These are phyloP conservation scores for Spinus pinus DNA, from an alignment of 2,797 vertebrate genomes.

Conservation along the genomic window DNA sequence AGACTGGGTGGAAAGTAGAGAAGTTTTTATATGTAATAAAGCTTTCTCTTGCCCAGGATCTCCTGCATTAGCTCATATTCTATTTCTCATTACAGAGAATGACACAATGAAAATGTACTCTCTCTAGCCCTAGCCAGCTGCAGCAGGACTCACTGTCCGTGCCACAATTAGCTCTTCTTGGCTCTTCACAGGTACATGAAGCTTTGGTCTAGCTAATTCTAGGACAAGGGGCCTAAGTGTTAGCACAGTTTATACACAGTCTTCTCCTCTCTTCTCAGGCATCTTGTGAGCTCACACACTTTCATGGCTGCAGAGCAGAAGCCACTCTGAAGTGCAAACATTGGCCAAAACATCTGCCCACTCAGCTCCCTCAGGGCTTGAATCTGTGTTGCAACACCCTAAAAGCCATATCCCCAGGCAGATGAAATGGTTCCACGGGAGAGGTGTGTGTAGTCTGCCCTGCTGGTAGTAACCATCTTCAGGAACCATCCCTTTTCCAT, in stretches of 20 bases:
- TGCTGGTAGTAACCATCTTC: not conserved
- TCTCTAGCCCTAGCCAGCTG: not conserved
- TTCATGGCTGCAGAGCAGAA: not conserved
- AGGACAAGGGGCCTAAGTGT: not conserved
- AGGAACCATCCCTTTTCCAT: not conserved
- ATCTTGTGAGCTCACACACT: not conserved
- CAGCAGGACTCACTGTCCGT: not conserved
- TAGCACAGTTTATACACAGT: not conserved
- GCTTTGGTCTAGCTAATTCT: not conserved
- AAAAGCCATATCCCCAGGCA: not conserved
- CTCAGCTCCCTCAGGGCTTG: not conserved
- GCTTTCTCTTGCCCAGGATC: not conserved
- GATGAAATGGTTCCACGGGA: not conserved
- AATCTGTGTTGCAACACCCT: not conserved
- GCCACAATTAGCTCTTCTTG: not conserved
- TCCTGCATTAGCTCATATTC: constrained; percentile 8
- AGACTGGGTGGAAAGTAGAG: not conserved
- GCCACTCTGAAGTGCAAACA: not conserved
- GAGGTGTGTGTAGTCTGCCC: not conserved
- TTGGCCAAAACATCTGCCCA: not conserved
- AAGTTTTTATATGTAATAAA: not conserved
- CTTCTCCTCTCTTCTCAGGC: not conserved
- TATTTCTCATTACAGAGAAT: constrained; percentile 16
- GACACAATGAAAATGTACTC: not conserved
- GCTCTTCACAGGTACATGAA: not conserved